Percentiles rank a stretch among this genome's conserved stretches.
Evolutionary conservation across 2,113 vertebrate genomes (phyloP).

Genomic region (Tursiops truncatus): DNA sequence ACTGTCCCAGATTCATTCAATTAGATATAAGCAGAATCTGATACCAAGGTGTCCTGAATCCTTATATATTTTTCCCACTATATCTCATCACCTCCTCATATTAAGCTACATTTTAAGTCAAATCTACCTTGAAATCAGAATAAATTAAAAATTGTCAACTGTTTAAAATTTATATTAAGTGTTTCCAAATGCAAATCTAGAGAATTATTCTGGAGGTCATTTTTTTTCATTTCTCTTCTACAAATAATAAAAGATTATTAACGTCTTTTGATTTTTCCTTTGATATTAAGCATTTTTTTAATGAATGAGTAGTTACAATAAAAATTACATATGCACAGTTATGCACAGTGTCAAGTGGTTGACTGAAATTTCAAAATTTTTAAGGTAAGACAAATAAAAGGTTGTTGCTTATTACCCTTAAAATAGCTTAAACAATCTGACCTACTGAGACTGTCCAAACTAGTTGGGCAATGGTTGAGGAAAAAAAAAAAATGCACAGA

Average conservation of each 20-base stretch:
- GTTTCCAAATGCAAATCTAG: background rate
- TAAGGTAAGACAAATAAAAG: background rate
- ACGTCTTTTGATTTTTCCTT: background rate
- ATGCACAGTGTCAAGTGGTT: background rate
- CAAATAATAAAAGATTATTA: background rate
- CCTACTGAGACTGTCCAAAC: background rate
- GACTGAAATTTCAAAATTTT: background rate
- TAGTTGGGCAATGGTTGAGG: background rate
- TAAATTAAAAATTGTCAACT: background rate
- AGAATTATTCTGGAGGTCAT: background rate
- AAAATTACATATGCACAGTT: background rate
- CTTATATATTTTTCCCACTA: background rate
- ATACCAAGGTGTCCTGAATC: background rate
- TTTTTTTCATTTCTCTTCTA: background rate
- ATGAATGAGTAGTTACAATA: background rate
- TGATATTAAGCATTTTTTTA: background rate
- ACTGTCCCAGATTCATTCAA: background rate
- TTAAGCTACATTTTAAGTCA: background rate
- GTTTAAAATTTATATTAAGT: background rate
- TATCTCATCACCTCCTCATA: background rate
- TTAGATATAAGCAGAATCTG: background rate
- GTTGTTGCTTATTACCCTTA: accelerated
- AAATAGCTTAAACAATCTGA: background rate
- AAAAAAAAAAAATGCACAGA: background rate
- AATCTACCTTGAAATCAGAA: background rate